Evolutionary conservation across 2,888 invertebrate genomes (phyloP).

Genomic region (Diogma glabrata): DNA sequence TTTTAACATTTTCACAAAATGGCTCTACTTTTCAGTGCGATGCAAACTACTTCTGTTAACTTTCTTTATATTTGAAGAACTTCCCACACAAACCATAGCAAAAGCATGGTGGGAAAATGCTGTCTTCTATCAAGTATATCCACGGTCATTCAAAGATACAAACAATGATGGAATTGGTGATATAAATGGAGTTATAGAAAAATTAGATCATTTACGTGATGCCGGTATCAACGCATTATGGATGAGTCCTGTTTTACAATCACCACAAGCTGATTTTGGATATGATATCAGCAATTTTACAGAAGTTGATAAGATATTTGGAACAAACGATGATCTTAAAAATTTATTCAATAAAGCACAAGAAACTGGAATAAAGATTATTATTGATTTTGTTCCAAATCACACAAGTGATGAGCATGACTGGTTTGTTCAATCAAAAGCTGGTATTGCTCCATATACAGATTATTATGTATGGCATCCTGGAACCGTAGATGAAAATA

Average conservation of each 20-base stretch:
- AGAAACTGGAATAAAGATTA: constrained; percentile 44
- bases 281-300: constrained; percentile 64
- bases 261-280: constrained; percentile 68
- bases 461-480: constrained; percentile 70
- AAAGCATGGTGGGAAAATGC: constrained; percentile 85
- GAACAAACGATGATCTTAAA: constrained; percentile 58
- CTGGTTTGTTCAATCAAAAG: constrained; percentile 71
- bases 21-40: no score
- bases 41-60: no score
- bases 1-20: no score
- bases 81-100: no score
- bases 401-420: constrained; percentile 69
- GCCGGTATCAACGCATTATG: constrained; percentile 56
- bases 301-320: constrained; percentile 55
- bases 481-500: constrained; percentile 36
- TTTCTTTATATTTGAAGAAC: no score
- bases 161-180: constrained; percentile 79
- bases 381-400: constrained; percentile 61
- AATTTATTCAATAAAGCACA: constrained; percentile 42
- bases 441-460: constrained; percentile 47
- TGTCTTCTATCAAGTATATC: constrained; percentile 76
- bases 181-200: constrained; percentile 52
- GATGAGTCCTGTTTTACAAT: constrained; percentile 62
- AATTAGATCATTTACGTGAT: constrained; percentile 50
- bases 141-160: constrained; percentile 73